Percentiles rank a stretch among this genome's conserved stretches.
These are phyloP conservation scores for Rhogogaster chlorosoma DNA, from an alignment of 2,888 invertebrate genomes.

Conservation along the genomic window DNA sequence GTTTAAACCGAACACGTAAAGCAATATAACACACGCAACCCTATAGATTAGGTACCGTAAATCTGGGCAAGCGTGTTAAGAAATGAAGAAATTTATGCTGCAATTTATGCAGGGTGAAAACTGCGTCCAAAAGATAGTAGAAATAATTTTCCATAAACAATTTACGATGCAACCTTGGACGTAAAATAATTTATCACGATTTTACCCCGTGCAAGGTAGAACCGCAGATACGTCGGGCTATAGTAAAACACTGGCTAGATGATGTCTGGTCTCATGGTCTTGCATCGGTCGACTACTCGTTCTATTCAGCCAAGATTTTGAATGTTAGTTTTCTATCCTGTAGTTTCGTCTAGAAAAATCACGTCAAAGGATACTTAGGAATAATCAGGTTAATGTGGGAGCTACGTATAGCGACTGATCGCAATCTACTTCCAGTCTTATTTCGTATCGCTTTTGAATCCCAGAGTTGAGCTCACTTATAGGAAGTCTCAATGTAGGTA, in stretches of 20 bases:
- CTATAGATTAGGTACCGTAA: neutral
- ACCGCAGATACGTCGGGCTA: slow-evolving; percentile 9
- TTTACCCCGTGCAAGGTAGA: slow-evolving; percentile 9
- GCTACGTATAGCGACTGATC: neutral
- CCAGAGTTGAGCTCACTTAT: neutral
- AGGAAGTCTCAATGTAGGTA: neutral
- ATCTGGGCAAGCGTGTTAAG: slow-evolving; percentile 2
- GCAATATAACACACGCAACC: slow-evolving; percentile 20
- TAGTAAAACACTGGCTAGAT: slow-evolving; percentile 27
- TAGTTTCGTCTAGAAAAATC: neutral
- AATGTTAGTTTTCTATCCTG: neutral
- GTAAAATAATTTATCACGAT: slow-evolving; percentile 39
- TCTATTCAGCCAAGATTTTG: neutral
- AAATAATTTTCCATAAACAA: slow-evolving; percentile 47
- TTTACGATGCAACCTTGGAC: slow-evolving; percentile 24
- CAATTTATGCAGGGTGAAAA: slow-evolving; percentile 36
- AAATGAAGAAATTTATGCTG: slow-evolving; percentile 47
- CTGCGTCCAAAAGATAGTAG: slow-evolving; percentile 43
- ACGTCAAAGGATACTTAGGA: neutral
- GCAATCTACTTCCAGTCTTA: neutral
- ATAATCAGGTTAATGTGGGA: neutral
- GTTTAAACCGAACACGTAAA: slow-evolving; percentile 30
- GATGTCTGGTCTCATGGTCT: neutral
- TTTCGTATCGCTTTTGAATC: neutral
- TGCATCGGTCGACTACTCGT: neutral